Evolutionary conservation across 2,113 vertebrate species (phyloP).

Genomic region (Nesoenas mayeri): DNA sequence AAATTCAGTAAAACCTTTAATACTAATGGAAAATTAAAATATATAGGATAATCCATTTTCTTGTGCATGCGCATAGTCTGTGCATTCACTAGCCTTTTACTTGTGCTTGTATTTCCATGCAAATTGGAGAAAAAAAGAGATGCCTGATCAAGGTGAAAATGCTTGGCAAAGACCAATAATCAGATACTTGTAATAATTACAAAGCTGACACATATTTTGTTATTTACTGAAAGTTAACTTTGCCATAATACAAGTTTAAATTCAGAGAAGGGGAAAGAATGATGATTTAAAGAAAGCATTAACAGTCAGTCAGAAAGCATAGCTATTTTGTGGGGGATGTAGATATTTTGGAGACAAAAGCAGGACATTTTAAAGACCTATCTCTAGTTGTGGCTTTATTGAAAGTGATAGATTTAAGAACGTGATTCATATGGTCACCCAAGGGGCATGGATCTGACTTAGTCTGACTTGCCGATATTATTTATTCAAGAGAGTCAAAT

Average conservation of each 20-base stretch:
- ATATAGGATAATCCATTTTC: background rate
- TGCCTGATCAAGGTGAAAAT: background rate
- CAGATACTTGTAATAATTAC: background rate
- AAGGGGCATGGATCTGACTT: background rate
- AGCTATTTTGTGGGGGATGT: background rate
- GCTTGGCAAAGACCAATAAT: background rate
- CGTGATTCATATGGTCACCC: background rate
- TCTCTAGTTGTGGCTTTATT: constrained; percentile 17
- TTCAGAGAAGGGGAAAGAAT: background rate
- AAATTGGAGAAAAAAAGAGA: background rate
- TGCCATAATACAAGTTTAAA: background rate
- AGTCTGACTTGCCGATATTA: background rate
- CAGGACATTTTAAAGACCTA: background rate
- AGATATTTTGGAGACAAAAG: constrained; percentile 13
- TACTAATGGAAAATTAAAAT: background rate
- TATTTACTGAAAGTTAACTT: background rate
- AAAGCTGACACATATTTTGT: background rate
- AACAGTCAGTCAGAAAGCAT: background rate
- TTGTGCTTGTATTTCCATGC: background rate
- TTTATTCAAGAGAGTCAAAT: constrained; percentile 53
- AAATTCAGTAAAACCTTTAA: background rate
- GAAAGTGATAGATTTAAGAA: constrained; percentile 43
- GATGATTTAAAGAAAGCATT: background rate
- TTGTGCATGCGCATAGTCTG: background rate
- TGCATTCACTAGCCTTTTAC: background rate